phyloP scores from a whole-genome alignment of 2,113 vertebrate genomes.

The Canis aureus region DNA sequence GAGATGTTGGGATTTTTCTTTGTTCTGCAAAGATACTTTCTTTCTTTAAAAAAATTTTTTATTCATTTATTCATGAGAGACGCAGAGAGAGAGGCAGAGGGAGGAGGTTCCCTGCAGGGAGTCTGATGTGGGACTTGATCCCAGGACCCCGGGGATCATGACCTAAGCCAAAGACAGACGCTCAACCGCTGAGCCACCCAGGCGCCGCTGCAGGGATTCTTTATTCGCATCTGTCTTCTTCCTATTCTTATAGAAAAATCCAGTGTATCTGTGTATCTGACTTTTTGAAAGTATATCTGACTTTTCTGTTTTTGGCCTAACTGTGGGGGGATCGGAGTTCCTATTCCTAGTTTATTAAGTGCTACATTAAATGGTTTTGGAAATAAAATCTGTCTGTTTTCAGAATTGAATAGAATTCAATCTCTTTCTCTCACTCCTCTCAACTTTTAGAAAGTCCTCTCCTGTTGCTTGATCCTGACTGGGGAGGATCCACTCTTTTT shows the following conservation, averaged over 20 bases:
- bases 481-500: neutral
- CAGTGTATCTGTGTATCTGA: too few relatives aligned
- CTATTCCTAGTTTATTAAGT: constrained; percentile 55
- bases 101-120: too few relatives aligned
- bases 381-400: constrained; percentile 48
- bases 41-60: too few relatives aligned
- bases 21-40: constrained; percentile 49
- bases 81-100: too few relatives aligned
- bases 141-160: too few relatives aligned
- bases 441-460: constrained; percentile 44
- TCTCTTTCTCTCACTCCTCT: neutral
- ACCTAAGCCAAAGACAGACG: too few relatives aligned
- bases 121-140: too few relatives aligned
- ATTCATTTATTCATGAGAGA: too few relatives aligned
- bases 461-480: constrained; percentile 58
- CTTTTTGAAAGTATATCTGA: constrained; percentile 23
- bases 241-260: constrained; percentile 55
- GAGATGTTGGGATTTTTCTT: neutral
- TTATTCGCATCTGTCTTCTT: neutral
- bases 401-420: too few relatives aligned
- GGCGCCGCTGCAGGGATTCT: neutral
- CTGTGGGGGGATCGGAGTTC: neutral
- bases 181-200: too few relatives aligned
- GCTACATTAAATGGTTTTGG: constrained; percentile 26
- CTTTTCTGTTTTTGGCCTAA: constrained; percentile 44